Evolutionary conservation across 2,797 vertebrate species (phyloP).

Genomic region (Cyclopterus lumpus): DNA sequence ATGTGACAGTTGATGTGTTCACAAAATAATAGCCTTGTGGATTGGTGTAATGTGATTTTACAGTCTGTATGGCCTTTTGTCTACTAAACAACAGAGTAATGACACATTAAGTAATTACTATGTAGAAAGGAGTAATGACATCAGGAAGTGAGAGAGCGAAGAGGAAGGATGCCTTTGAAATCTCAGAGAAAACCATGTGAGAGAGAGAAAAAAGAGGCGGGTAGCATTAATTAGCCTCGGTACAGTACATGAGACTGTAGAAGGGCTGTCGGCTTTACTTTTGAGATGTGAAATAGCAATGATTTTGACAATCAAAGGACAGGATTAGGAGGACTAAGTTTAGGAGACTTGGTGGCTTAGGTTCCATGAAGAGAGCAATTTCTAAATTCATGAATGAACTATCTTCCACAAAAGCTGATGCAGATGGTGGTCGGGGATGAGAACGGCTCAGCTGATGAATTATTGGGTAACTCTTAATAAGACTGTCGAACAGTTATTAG

Average conservation of each 20-base stretch:
- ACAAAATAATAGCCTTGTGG: conserved; percentile 11
- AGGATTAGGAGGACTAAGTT: conserved; percentile 51
- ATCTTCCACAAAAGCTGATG: conserved; percentile 30
- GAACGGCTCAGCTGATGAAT: conserved; percentile 55
- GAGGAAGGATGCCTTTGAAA: conserved; percentile 63
- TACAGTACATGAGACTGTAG: conserved; percentile 25
- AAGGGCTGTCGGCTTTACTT: conserved; percentile 60
- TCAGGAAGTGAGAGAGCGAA: conserved; percentile 27
- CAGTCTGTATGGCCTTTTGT: conserved; percentile 35
- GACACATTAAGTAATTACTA: conserved; percentile 61
- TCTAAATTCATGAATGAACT: conserved; percentile 55
- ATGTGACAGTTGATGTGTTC: not conserved
- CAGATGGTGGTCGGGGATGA: conserved; percentile 43
- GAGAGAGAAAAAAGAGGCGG: conserved; percentile 11
- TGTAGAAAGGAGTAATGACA: conserved; percentile 58
- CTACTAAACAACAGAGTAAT: conserved; percentile 37
- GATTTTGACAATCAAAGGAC: conserved; percentile 55
- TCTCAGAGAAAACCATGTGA: conserved; percentile 42
- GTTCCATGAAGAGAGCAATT: conserved; percentile 35
- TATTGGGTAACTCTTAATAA: conserved; percentile 50
- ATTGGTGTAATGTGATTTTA: conserved; percentile 34
- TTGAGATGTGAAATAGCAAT: conserved; percentile 44
- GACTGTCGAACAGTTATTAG: conserved; percentile 13
- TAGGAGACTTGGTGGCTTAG: conserved; percentile 19
- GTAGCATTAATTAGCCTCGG: conserved; percentile 64